phyloP scores from a whole-genome alignment of 2,797 vertebrate genomes.

The Microctenopoma lineatum region DNA sequence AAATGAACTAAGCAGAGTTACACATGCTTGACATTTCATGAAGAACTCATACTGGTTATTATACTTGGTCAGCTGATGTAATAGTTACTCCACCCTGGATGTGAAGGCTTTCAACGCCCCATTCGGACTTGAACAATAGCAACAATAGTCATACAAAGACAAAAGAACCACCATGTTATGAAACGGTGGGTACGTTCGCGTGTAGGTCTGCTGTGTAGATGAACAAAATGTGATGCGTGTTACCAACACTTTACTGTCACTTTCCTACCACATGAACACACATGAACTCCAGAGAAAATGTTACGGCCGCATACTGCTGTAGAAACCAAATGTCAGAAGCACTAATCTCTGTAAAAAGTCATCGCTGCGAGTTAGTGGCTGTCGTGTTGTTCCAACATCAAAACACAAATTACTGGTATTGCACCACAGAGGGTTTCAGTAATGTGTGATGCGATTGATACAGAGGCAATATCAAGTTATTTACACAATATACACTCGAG shows the following conservation, averaged over 20 bases:
- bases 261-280: conserved; percentile 10
- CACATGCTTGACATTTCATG: not conserved
- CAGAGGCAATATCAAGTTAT: conserved; percentile 25
- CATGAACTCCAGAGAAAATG: conserved; percentile 3
- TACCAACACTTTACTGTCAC: conserved; percentile 3
- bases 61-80: conserved; percentile 49
- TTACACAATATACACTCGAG: conserved; percentile 18
- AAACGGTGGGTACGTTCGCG: conserved; percentile 28
- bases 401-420: conserved; percentile 22
- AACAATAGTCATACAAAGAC: conserved; percentile 57
- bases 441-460: conserved; percentile 16
- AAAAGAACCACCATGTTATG: conserved; percentile 61
- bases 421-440: conserved; percentile 37
- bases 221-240: conserved; percentile 5
- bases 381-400: conserved; percentile 19
- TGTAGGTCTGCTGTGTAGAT: conserved; percentile 3
- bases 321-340: conserved; percentile 4
- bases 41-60: conserved; percentile 11
- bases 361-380: conserved; percentile 11
- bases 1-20: not conserved
- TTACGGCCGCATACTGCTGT: not conserved
- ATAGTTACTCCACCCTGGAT: conserved; percentile 67
- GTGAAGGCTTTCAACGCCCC: conserved; percentile 58
- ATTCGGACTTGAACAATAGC: conserved; percentile 61
- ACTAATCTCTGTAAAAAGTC: not conserved